Conservation (phyloP, 2,113 vertebrate species). For the Orycteropus afer region DNA sequence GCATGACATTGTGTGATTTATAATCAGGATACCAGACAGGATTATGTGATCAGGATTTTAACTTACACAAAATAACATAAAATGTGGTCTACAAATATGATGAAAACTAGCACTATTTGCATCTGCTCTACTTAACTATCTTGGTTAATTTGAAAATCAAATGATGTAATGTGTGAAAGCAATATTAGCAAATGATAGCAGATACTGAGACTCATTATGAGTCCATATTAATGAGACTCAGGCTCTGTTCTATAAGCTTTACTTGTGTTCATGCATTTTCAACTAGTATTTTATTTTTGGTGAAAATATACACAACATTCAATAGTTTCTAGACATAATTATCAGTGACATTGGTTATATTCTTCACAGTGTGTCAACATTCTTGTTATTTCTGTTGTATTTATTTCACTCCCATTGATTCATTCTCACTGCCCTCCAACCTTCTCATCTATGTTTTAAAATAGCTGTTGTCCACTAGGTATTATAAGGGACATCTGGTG, state of each 20-base stretch:
- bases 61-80: not conserved
- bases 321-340: not conserved
- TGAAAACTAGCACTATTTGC: not conserved
- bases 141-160: not conserved
- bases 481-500: no score
- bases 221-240: not conserved
- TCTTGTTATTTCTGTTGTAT: not conserved
- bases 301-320: not conserved
- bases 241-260: not conserved
- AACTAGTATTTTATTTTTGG: not conserved
- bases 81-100: not conserved
- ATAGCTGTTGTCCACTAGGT: not conserved
- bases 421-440: not conserved
- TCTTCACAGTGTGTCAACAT: not conserved
- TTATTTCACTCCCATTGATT: not conserved
- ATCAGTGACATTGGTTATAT: not conserved
- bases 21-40: not conserved
- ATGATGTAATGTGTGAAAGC: not conserved
- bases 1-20: not conserved
- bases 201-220: not conserved
- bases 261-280: not conserved
- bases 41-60: not conserved
- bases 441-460: not conserved
- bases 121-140: not conserved
- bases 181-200: not conserved